Conservation (phyloP, 2,888 invertebrate species). For the Euphydryas editha region DNA sequence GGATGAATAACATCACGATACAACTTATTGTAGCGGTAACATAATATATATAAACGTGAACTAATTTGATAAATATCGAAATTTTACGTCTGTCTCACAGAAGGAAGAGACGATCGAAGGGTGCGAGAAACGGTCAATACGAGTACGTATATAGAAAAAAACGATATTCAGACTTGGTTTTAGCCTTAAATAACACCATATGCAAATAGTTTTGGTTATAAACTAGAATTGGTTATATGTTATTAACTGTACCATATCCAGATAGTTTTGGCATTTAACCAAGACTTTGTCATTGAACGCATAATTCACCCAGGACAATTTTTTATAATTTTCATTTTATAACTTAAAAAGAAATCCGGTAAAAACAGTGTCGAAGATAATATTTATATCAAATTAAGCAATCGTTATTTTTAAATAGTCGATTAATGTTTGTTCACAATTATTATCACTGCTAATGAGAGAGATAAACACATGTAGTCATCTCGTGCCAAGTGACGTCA, state of each 20-base stretch:
- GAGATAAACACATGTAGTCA: not conserved
- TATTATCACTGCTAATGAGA: not conserved
- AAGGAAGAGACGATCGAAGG: no score
- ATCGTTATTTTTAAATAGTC: no score
- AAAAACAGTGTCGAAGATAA: not conserved
- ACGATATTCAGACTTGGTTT: not conserved
- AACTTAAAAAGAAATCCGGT: not conserved
- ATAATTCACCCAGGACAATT: not conserved
- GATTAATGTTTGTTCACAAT: not conserved
- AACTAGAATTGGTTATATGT: not conserved
- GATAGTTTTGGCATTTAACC: conserved; percentile 4
- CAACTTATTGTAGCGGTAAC: no score
- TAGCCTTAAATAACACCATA: not conserved
- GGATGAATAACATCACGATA: no score
- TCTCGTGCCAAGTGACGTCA: not conserved
- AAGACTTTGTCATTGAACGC: conserved; percentile 3
- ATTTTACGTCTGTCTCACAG: no score
- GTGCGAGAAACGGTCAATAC: no score
- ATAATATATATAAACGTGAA: no score
- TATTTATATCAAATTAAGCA: no score
- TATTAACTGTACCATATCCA: conserved; percentile 2
- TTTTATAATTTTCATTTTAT: not conserved
- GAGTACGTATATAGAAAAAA: no score
- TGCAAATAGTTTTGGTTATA: conserved; percentile 4
- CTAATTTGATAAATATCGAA: no score